Conservation (phyloP, 2,888 invertebrate species). For the Epinotia demarniana region DNA sequence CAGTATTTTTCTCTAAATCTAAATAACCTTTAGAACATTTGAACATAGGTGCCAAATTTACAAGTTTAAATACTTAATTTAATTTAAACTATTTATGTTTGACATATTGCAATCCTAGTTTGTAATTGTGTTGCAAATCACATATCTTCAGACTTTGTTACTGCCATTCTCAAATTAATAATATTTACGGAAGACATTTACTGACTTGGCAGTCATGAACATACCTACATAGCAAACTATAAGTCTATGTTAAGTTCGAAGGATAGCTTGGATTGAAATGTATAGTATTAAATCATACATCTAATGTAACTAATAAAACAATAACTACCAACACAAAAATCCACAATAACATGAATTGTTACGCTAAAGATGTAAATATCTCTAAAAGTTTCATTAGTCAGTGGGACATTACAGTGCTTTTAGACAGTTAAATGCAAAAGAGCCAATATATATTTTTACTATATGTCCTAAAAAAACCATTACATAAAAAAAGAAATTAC, state of each 20-base stretch:
- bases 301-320: neutral
- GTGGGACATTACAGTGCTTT: neutral
- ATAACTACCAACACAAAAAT: constrained; percentile 15
- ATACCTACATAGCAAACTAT: constrained; percentile 21
- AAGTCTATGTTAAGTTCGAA: constrained; percentile 11
- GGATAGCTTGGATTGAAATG: constrained; percentile 10
- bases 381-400: neutral
- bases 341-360: constrained; percentile 2
- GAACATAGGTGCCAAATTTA: constrained; percentile 1
- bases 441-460: neutral
- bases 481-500: neutral
- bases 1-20: neutral
- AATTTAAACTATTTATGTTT: constrained; percentile 3
- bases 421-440: neutral
- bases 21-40: neutral
- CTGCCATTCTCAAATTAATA: constrained; percentile 8
- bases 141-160: neutral
- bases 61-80: constrained; percentile 19
- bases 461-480: no score
- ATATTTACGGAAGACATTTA: constrained; percentile 5
- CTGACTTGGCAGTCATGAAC: constrained; percentile 8
- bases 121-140: neutral
- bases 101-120: constrained; percentile 5
- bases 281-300: constrained; percentile 6
- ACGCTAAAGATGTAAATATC: constrained; percentile 41